Base-by-base conservation (phyloP, 1,140 invertebrate species). In the Augochlora pura region DNA sequence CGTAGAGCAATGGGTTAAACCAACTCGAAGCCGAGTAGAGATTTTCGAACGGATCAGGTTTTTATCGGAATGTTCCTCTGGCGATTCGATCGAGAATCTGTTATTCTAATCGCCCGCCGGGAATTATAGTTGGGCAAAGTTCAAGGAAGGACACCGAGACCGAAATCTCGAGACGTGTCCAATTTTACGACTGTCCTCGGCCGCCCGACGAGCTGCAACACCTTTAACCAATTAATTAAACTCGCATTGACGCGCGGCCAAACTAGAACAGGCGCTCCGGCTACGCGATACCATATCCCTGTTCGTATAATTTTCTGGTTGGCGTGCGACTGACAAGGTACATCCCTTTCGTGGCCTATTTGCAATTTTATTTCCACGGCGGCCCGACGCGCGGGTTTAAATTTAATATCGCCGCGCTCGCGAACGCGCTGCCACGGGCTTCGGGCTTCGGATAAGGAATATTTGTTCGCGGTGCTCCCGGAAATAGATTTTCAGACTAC, bases 231-330 rank as follows among this genome's bases (percentile, higher is more conserved):
- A 72, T 84, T 75, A 83, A 80, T 84, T 81, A 73, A 7, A 1
- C 46, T 59, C 46, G 18, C 59, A 67, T 75, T 84, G 77, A 71
- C 71, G 27, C 49, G 27, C 39, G 16, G 82, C 82, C 83, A 83
- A 84, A 75, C 71, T 25, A 21, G 18, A 39, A 16, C 14, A 25
- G 23, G 32, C 52, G 23, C 27, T 59, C 12, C 16, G 7, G 38
- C 27, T n/a, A 14, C 57, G 49, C 57, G 54, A 46, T 16, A 57
- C 49, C 49, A 73, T 57, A 82, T 52, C 23, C 18, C 63, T 52
- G 74, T 78, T 78, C 59, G 59, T 78, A 83, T 83, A 82, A 67
- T 62, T 77, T 38, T 60, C 49, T 7, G 0, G 14, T 69, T 76
- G 74, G 65, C 74, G 12, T 16, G 12, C 14, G 12, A 18, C 2